These are phyloP conservation scores for Saturnia pavonia DNA, from an alignment of 2,888 invertebrate species.

Conservation along the genomic window DNA sequence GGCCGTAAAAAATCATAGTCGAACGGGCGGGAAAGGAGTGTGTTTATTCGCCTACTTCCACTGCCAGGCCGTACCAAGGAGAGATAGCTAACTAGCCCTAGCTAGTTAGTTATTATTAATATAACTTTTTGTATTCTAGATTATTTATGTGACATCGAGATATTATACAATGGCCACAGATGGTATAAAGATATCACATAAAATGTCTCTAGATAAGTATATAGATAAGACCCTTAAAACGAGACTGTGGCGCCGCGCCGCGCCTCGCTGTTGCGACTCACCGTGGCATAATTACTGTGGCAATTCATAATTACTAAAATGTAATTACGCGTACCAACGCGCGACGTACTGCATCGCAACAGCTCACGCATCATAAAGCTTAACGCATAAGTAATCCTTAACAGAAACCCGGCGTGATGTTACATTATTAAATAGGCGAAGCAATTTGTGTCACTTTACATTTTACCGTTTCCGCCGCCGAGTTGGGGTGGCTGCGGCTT, in stretches of 20 bases:
- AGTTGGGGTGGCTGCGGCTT: slow-evolving; percentile 33
- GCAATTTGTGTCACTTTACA: slow-evolving; percentile 57
- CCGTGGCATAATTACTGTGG: neutral
- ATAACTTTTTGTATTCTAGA: too few relatives aligned
- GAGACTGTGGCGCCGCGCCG: neutral
- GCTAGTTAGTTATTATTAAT: too few relatives aligned
- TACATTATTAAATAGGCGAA: slow-evolving; percentile 55
- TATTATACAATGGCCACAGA: too few relatives aligned
- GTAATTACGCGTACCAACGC: slow-evolving; percentile 30
- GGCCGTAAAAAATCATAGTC: too few relatives aligned
- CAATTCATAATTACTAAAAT: slow-evolving; percentile 22
- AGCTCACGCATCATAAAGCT: slow-evolving; percentile 30
- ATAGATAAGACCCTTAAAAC: neutral
- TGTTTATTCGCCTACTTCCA: too few relatives aligned
- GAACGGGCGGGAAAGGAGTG: too few relatives aligned
- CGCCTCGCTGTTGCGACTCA: neutral
- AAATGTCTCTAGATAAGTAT: too few relatives aligned
- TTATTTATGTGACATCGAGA: too few relatives aligned
- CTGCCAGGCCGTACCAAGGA: too few relatives aligned
- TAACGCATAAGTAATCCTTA: slow-evolving; percentile 36
- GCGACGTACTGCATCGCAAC: too few relatives aligned
- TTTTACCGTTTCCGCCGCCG: slow-evolving; percentile 49
- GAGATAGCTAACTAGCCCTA: too few relatives aligned
- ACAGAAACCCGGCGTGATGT: slow-evolving; percentile 38
- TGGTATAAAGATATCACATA: too few relatives aligned